Evolutionary conservation across 2,113 vertebrate genomes (phyloP), one percentile per base, ranked within the genome.

Genomic region (Hepsetus odoe): DNA sequence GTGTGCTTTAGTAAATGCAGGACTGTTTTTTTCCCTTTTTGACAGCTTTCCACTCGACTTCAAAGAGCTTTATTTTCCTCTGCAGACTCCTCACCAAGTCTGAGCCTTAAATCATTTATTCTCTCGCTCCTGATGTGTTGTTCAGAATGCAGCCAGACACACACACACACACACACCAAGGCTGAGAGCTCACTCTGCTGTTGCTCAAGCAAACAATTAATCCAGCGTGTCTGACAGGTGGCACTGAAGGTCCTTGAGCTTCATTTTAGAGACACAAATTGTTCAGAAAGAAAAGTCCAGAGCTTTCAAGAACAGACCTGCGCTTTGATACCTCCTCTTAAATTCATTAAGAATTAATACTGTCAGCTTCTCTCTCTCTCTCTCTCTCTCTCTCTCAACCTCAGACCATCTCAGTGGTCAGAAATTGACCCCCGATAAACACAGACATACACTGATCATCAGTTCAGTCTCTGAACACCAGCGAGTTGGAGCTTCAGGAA

Each of bases 21-120:
- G 3, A 12, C 28, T 24, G 32, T 64, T 38, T 62, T 32, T 33
- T 72, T 72, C 30, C 38, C 28, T 4, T 59, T 80, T 61, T 62
- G 72, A 70, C 66, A 65, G 56, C 65, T 76, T 61, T 76, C 42
- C 33, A n/a, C 56, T 70, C 26, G 10, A 71, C 66, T 65, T 71
- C 67, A 81, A 59, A 65, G 46, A 5, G 59, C 49, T 71, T 81
- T 26, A 53, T 76, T 81, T 70, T 46, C 59, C 12, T 81, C 64
- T 49, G 67, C 53, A 16, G 42, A 46, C 40, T 33, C 5, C 28
- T 38, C 44, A 32, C 42, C 67, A 16, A 53, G 32, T n/a, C 55
- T 42, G 56, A 59, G 35, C 26, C 55, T 56, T 58, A 33, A 51
- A 40, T 58, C n/a, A 59, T 74, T 61, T 24, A 59, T 80, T 66